Percentiles rank a stretch among this genome's conserved stretches.
Evolutionary conservation across 1,140 invertebrate genomes (phyloP).

Genomic region (Gonatopus flavifemur): DNA sequence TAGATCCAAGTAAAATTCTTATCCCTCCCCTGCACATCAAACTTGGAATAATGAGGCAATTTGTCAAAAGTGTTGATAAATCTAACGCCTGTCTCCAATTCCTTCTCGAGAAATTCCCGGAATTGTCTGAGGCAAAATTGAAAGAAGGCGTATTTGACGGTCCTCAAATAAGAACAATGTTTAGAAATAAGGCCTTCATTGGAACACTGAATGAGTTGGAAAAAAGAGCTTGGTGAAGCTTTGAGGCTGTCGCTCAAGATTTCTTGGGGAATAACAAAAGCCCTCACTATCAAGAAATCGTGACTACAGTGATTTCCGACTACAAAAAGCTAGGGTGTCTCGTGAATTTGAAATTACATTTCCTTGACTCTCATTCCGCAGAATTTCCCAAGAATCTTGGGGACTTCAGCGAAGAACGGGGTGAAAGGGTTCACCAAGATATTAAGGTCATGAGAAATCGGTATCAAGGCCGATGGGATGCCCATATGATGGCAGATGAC

Average conservation of each 20-base stretch:
- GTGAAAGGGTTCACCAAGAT: no score
- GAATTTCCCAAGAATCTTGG: constrained; percentile 22
- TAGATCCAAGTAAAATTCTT: neutral
- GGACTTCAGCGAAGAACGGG: no score
- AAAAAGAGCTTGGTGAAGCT: neutral
- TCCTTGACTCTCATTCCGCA: constrained; percentile 1
- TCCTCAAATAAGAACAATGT: neutral
- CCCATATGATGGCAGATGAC: no score
- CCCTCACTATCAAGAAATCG: neutral
- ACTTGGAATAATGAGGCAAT: neutral
- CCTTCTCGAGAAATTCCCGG: neutral
- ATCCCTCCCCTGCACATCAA: neutral
- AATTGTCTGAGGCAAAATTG: no score
- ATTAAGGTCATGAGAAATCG: no score
- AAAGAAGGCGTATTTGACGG: no score
- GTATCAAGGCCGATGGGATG: no score
- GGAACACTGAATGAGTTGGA: neutral
- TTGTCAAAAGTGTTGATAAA: neutral
- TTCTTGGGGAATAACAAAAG: neutral
- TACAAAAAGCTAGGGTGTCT: constrained; percentile 31
- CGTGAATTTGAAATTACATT: constrained; percentile 24
- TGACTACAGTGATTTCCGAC: neutral
- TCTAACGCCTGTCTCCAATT: neutral
- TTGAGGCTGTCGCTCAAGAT: neutral
- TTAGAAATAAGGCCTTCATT: neutral